Conservation (phyloP, 2,888 invertebrate species). For the Fragum sueziense region DNA sequence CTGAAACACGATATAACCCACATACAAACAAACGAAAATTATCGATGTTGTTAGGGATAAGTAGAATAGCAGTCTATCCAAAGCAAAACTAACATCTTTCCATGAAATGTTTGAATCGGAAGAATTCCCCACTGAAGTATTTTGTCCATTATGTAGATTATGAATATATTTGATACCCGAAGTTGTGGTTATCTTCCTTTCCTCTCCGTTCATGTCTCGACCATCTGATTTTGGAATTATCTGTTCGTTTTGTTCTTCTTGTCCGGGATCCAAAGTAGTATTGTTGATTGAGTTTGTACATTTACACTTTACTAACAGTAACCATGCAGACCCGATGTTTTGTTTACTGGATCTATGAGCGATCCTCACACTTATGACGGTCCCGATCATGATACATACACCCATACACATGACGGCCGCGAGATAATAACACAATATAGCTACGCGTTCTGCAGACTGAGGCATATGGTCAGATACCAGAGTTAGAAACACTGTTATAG, state of each 20-base stretch:
- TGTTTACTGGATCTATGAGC: not conserved
- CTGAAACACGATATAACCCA: not conserved
- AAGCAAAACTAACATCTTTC: not conserved
- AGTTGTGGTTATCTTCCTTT: not conserved
- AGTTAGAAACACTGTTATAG: slow-evolving; percentile 12
- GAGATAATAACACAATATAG: slow-evolving; percentile 3
- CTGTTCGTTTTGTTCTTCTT: not conserved
- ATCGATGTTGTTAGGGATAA: not conserved
- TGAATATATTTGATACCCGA: not conserved
- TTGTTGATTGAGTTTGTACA: not conserved
- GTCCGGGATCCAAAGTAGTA: not conserved
- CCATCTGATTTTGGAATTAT: not conserved
- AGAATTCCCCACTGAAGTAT: not conserved
- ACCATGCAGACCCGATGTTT: not conserved
- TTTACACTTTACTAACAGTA: not conserved
- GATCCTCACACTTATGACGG: not conserved
- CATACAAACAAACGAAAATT: not conserved
- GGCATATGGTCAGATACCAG: slow-evolving; percentile 2
- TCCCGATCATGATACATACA: not conserved
- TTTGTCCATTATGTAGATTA: not conserved
- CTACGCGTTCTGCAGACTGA: not conserved
- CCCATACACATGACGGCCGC: not conserved
- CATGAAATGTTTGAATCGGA: not conserved
- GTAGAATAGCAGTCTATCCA: not conserved
- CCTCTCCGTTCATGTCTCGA: not conserved